A percentile compares a stretch with the other conserved stretches of the same genome.
Evolutionary conservation across 2,797 vertebrate genomes (phyloP).

Genomic region (Phrynocephalus forsythii): DNA sequence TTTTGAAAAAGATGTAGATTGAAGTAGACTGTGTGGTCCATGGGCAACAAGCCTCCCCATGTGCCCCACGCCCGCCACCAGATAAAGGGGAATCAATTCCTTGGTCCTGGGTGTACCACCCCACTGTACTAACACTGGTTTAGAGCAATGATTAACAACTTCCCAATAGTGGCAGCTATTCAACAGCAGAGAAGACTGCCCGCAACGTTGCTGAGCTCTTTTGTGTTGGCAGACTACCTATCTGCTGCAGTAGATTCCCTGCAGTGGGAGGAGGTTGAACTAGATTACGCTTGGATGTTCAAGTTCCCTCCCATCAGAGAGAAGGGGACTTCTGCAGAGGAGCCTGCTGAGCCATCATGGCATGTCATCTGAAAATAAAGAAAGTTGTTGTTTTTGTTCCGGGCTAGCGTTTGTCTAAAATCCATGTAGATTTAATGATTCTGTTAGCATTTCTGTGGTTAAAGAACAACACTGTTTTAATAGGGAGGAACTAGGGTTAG

Average conservation of each 20-base stretch:
- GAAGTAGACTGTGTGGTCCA: too few relatives aligned
- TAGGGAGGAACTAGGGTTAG: background rate
- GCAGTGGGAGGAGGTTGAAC: background rate
- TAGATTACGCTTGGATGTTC: too few relatives aligned
- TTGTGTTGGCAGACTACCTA: background rate
- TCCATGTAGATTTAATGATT: background rate
- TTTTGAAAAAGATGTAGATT: too few relatives aligned
- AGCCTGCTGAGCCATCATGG: background rate
- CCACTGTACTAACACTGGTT: background rate
- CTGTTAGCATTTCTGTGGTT: background rate
- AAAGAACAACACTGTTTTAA: background rate
- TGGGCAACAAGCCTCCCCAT: too few relatives aligned
- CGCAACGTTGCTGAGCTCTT: background rate
- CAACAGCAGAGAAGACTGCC: background rate
- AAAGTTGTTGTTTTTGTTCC: background rate
- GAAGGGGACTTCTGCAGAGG: background rate
- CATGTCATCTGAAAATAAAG: background rate
- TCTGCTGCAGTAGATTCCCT: background rate
- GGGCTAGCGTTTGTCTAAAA: background rate
- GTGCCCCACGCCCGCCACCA: too few relatives aligned
- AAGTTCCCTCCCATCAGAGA: background rate
- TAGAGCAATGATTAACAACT: background rate
- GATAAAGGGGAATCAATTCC: too few relatives aligned
- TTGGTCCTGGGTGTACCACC: too few relatives aligned
- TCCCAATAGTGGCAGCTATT: background rate